phyloP scores from a whole-genome alignment of 2,888 invertebrate species.

The Aporophyla lueneburgensis region DNA sequence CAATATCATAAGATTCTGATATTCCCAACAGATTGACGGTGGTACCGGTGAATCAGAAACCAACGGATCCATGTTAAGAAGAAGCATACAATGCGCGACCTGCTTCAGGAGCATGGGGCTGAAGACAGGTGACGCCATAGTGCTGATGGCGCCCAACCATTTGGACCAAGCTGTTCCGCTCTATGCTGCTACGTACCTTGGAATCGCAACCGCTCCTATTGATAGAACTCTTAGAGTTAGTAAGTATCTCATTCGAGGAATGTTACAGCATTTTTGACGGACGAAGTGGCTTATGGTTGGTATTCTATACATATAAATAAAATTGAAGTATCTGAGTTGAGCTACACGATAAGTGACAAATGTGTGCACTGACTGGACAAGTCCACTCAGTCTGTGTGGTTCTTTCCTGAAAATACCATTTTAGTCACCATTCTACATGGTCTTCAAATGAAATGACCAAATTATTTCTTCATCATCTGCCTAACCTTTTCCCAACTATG shows the following conservation, averaged over 20 bases:
- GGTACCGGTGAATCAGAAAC: conserved; percentile 82
- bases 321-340: too few species aligned
- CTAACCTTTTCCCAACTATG: too few species aligned
- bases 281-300: neutral
- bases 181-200: conserved; percentile 83
- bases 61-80: conserved; percentile 76
- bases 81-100: conserved; percentile 81
- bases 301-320: too few species aligned
- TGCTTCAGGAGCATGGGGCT: conserved; percentile 79
- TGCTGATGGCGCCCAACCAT: conserved; percentile 83
- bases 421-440: too few species aligned
- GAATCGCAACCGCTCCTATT: conserved; percentile 74
- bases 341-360: too few species aligned
- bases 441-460: too few species aligned
- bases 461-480: too few species aligned
- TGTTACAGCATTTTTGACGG: neutral
- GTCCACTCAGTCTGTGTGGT: too few species aligned
- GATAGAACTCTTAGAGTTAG: conserved; percentile 50
- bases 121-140: conserved; percentile 80
- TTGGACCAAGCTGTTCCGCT: conserved; percentile 83
- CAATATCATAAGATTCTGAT: neutral
- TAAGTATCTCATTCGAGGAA: conserved; percentile 23
- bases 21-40: conserved; percentile 78
- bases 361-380: too few species aligned
- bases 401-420: too few species aligned